Base-by-base conservation (phyloP, 1,140 invertebrate genomes). In the Caenorhabditis briggsae region DNA sequence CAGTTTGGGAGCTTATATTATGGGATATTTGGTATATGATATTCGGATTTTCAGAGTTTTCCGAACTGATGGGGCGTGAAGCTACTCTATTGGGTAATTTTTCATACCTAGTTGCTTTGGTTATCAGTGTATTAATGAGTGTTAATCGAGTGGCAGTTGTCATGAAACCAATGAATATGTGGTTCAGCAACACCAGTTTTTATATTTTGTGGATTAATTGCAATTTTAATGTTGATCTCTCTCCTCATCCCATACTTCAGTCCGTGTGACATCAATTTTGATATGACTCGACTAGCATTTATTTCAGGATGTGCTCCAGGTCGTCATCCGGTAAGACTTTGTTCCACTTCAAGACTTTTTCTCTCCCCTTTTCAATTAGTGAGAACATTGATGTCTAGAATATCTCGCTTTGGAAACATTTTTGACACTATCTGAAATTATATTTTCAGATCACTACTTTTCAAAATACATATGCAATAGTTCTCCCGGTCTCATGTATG, bases 401-500 rank as follows among this genome's bases (percentile, higher is more conserved):
- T n/a, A n/a, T n/a, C n/a, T n/a, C n/a, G n/a, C n/a, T n/a, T n/a
- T n/a, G n/a, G n/a, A n/a, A n/a, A n/a, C n/a, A n/a, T 53, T 53
- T 53, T 11, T 53, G 16, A 53, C 16, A 2, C 11, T 53, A 16
- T 53, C 16, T 11, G 2, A 50, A 11, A 14, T 53, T 58, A 6
- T 6, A n/a, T 70, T 3, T 70, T 43, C 64, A 70, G 64, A 70
- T 70, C 33, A 70, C 64, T 2, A 20, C 23, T 18, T 70, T 70
- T 14, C 64, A 70, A 70, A 70, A 70, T 41, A 43, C 33, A 12
- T 70, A 70, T 3, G 41, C 64, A 7, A 70, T 70, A 7, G 11
- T 70, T 12, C 64, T 70, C 14, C 64, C 64, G 18, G 20, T 70
- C 43, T 7, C 64, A 18, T 70, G 64, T 70, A 70, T 70, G 64